These are phyloP conservation scores for Drosophila busckii DNA, from an alignment of 1,140 invertebrate species.

Conservation along the genomic window DNA sequence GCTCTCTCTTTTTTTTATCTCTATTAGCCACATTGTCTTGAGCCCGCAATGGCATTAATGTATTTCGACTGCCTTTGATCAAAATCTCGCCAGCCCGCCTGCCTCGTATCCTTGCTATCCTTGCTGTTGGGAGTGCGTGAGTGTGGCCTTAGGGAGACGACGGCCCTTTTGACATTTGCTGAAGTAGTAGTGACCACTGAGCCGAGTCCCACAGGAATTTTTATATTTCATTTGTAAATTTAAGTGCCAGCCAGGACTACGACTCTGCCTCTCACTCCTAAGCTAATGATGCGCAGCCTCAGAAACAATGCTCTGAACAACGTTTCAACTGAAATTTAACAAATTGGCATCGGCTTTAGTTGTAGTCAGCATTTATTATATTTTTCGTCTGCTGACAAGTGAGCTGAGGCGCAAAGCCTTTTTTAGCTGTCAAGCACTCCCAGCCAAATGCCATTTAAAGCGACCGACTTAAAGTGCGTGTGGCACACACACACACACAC, in stretches of 20 bases:
- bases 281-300: slow-evolving; percentile 29
- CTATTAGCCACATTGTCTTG: slow-evolving; percentile 61
- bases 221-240: slow-evolving; percentile 32
- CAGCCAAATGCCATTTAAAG: slow-evolving; percentile 9
- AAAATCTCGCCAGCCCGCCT: slow-evolving; percentile 22
- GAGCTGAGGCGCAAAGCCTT: not conserved
- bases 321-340: not conserved
- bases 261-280: not conserved
- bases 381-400: not conserved
- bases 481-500: not conserved
- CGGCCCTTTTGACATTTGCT: slow-evolving; percentile 10
- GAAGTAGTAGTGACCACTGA: slow-evolving; percentile 11
- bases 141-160: too few relatives aligned
- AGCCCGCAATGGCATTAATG: slow-evolving; percentile 71
- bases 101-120: too few relatives aligned
- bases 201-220: slow-evolving; percentile 13
- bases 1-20: slow-evolving; percentile 23
- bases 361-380: not conserved
- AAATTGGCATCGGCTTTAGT: not conserved
- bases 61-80: slow-evolving; percentile 62
- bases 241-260: slow-evolving; percentile 19
- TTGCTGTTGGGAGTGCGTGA: not conserved
- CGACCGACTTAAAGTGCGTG: not conserved
- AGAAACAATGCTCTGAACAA: slow-evolving; percentile 3
- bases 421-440: not conserved